Evolutionary conservation across 2,113 vertebrate species (phyloP), one percentile per base, ranked within the genome.

Genomic region (Scortum barcoo): DNA sequence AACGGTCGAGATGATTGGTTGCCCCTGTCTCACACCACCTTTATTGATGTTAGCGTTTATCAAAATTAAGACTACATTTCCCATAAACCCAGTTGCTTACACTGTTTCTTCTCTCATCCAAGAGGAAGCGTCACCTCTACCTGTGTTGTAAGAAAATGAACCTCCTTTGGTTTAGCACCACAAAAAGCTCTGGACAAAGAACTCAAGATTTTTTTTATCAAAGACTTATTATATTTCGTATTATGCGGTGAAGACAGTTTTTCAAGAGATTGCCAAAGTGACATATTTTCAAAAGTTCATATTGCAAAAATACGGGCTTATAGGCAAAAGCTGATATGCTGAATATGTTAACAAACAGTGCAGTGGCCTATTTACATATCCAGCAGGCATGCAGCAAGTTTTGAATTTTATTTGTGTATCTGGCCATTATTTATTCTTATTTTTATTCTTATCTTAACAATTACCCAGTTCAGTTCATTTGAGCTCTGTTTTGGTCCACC

Each of bases 11-110:
- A 85, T 89, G 81, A 89, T 79, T 83, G 73, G 85, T 86, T 84
- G 77, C 40, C 66, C 61, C 7, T 81, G 75, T 83, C 88, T 79
- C 57, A 57, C 62, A 70, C 69, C 61, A 60, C 36, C 50, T 88
- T 84, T 82, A 78, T 84, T 85, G 78, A 88, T 89, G 83, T 74
- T 83, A 38, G 74, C 51, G 83, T 68, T 90, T 22, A 69, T 69
- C 50, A 33, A 60, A 80, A 78, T 82, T 48, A 81, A 81, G 70
- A 75, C 80, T 68, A 73, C 70, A 78, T 86, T 72, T 19, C 54
- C 67, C 48, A 48, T 61, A 56, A 78, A 61, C 26, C 60, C n/a
- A 19, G 80, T 70, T 72, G 33, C 36, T 69, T 17, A 51, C 2
- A 0, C 36, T 50, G 13, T 13, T 3, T 56, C 11, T 50, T 12